phyloP scores from a whole-genome alignment of 2,888 invertebrate species.

The Nemotelus pantherinus region DNA sequence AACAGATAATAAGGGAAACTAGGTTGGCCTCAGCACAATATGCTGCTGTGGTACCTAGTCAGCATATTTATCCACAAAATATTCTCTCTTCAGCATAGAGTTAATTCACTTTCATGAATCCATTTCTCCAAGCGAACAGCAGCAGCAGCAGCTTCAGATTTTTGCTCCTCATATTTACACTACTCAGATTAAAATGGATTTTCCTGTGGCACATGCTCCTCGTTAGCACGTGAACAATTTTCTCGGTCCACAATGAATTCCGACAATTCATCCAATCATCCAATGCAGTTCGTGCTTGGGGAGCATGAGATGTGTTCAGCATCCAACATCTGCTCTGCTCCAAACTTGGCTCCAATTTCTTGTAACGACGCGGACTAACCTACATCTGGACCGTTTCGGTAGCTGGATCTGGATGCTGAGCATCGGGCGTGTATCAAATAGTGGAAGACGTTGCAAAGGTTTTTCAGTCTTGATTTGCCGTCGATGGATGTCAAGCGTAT shows the following conservation, averaged over 20 bases:
- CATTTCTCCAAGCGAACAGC: too few species aligned
- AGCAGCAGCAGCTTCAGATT: too few species aligned
- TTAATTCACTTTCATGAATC: too few species aligned
- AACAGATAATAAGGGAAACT: too few species aligned
- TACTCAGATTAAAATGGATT: too few species aligned
- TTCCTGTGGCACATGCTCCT: too few species aligned
- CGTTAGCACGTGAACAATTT: not conserved
- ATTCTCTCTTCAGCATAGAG: too few species aligned
- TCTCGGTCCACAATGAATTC: not conserved
- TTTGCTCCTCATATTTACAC: too few species aligned
- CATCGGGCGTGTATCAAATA: slow-evolving; percentile 39
- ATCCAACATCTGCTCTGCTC: not conserved
- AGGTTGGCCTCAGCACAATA: too few species aligned
- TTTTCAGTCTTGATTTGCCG: slow-evolving; percentile 39
- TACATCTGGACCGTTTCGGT: slow-evolving; percentile 14
- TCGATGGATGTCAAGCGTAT: slow-evolving; percentile 27
- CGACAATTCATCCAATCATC: slow-evolving; percentile 13
- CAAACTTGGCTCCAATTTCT: slow-evolving; percentile 26
- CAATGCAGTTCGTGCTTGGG: not conserved
- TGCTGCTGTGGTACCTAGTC: too few species aligned
- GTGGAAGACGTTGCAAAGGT: slow-evolving; percentile 12
- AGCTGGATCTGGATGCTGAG: slow-evolving; percentile 13
- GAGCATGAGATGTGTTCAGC: slow-evolving; percentile 8
- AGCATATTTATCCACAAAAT: too few species aligned
- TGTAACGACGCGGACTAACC: slow-evolving; percentile 38